Percentiles rank a stretch among this genome's conserved stretches.
Evolutionary conservation across 1,140 invertebrate species (phyloP).

Genomic region (Solen grandis): DNA sequence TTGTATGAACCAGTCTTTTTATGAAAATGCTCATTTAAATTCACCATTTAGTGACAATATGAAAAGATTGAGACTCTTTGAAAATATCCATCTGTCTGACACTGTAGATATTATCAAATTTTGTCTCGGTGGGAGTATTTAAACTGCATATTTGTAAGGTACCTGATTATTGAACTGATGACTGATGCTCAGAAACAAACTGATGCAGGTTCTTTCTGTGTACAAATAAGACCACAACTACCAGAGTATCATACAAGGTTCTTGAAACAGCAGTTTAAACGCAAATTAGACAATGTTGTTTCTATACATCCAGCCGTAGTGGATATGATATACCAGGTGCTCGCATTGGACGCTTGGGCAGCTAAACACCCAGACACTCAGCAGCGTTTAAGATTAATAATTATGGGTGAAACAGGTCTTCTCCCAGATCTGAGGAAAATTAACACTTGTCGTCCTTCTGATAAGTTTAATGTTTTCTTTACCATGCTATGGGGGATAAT

Average conservation of each 20-base stretch:
- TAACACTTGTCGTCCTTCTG: slow-evolving; percentile 48
- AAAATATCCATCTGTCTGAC: neutral
- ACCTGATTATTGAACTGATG: neutral
- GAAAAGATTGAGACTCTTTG: neutral
- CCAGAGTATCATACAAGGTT: slow-evolving; percentile 15
- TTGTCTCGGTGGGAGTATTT: neutral
- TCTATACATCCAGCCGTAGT: slow-evolving; percentile 16
- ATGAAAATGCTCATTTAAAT: neutral
- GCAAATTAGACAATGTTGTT: slow-evolving; percentile 22
- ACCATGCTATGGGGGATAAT: slow-evolving; percentile 22
- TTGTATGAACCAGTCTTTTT: slow-evolving; percentile 9
- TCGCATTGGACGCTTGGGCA: neutral
- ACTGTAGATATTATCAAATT: neutral
- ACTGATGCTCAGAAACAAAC: neutral
- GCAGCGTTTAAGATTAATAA: slow-evolving; percentile 23
- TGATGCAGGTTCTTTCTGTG: neutral
- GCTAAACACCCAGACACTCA: neutral
- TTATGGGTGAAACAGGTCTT: slow-evolving; percentile 47
- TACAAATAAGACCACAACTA: neutral
- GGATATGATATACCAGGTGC: slow-evolving; percentile 34
- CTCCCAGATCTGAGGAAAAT: slow-evolving; percentile 52
- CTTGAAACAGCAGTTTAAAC: slow-evolving; percentile 7
- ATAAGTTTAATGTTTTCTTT: slow-evolving; percentile 56
- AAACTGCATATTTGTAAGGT: neutral
- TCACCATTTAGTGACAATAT: neutral